Percentiles rank a stretch among this genome's conserved stretches.
Evolutionary conservation across 2,888 invertebrate genomes (phyloP).

Genomic region (Criorhina ranunculi): DNA sequence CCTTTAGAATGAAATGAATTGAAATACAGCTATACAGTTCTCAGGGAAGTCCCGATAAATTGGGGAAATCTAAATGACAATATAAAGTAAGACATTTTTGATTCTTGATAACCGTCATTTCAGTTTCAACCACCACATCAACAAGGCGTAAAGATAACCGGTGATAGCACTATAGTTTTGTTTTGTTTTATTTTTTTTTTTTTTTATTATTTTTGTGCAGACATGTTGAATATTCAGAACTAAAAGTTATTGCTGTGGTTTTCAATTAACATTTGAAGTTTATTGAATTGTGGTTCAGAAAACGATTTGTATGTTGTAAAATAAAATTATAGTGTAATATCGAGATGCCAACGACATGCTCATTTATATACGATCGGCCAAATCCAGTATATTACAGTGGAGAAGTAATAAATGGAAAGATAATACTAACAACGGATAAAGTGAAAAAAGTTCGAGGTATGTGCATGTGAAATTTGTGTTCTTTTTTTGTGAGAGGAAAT

Average conservation of each 20-base stretch:
- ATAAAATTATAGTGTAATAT: too few relatives aligned
- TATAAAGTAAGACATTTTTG: too few relatives aligned
- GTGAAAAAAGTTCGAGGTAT: constrained; percentile 64
- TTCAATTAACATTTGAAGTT: constrained; percentile 17
- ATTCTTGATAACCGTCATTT: too few relatives aligned
- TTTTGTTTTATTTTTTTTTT: constrained; percentile 16
- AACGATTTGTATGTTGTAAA: too few relatives aligned
- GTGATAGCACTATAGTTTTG: not conserved
- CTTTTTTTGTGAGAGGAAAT: not conserved
- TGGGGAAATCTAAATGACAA: too few relatives aligned
- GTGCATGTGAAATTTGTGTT: not conserved
- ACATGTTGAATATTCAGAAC: not conserved
- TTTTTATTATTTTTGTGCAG: not conserved
- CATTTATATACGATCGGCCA: constrained; percentile 64
- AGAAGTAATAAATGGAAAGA: constrained; percentile 62
- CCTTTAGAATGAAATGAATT: too few relatives aligned
- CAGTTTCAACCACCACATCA: not conserved
- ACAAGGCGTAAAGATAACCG: not conserved
- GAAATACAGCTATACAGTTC: too few relatives aligned
- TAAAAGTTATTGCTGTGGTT: constrained; percentile 2
- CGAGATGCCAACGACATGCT: constrained; percentile 57
- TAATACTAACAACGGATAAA: constrained; percentile 60
- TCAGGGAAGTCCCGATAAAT: too few relatives aligned
- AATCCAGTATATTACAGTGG: constrained; percentile 67
- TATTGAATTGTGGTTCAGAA: not conserved